Evolutionary conservation across 2,888 invertebrate species (phyloP).

Genomic region (Augiades crinisus): DNA sequence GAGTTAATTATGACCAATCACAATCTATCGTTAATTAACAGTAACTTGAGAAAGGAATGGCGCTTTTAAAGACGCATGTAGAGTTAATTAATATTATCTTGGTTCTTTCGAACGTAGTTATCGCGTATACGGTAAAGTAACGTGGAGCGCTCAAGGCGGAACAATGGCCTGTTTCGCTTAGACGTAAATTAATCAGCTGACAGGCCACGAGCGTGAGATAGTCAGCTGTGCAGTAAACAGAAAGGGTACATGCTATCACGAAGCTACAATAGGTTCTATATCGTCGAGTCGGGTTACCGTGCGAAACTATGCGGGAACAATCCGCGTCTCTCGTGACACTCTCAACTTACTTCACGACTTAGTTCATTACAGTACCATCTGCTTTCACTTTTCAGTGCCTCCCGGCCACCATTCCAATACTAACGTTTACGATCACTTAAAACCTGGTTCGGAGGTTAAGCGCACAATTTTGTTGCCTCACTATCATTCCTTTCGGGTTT

Average conservation of each 20-base stretch:
- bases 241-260: constrained; percentile 34
- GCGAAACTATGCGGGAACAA: constrained; percentile 61
- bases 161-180: constrained; percentile 39
- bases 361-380: constrained; percentile 30
- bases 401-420: constrained; percentile 6
- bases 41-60: background rate
- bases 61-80: constrained; percentile 1
- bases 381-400: constrained; percentile 36
- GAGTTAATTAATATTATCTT: constrained; percentile 18
- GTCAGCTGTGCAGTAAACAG: constrained; percentile 37
- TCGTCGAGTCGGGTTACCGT: constrained; percentile 60
- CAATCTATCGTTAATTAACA: background rate
- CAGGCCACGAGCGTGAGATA: constrained; percentile 54
- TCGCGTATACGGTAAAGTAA: constrained; percentile 16
- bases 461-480: background rate
- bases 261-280: constrained; percentile 39
- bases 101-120: constrained; percentile 13
- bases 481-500: background rate
- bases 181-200: constrained; percentile 49
- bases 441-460: background rate
- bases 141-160: constrained; percentile 30
- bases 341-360: constrained; percentile 37
- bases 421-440: background rate
- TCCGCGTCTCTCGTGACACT: constrained; percentile 40
- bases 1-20: background rate